A percentile compares a stretch with the other conserved stretches of the same genome.
Evolutionary conservation across 2,113 vertebrate genomes (phyloP).

Genomic region (Xenus cinereus): DNA sequence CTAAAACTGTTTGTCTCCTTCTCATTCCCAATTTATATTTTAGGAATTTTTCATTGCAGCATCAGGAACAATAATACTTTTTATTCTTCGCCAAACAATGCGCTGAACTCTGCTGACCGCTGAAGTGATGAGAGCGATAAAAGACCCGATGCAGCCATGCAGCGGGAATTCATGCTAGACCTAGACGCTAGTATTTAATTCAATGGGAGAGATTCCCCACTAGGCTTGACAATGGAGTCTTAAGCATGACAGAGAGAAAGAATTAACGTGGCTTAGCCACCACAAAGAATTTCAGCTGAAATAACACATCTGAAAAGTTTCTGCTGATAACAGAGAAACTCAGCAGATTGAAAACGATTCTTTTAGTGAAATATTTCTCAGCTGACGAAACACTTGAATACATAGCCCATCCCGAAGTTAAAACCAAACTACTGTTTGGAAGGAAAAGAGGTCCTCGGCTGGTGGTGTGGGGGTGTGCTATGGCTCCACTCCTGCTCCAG

Average conservation of each 20-base stretch:
- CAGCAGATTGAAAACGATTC: background rate
- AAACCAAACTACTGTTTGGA: background rate
- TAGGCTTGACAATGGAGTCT: constrained; percentile 73
- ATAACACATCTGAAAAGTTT: constrained; percentile 62
- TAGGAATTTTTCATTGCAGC: constrained; percentile 15
- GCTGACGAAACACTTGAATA: background rate
- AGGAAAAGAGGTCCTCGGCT: no score
- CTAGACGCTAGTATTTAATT: constrained; percentile 71
- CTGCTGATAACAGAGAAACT: constrained; percentile 44
- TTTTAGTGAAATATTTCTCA: constrained; percentile 4
- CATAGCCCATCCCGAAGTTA: background rate
- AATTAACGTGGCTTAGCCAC: constrained; percentile 75
- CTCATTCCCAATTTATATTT: background rate
- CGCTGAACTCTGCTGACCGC: constrained; percentile 78
- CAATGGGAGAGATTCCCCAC: constrained; percentile 76
- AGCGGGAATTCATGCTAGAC: constrained; percentile 70
- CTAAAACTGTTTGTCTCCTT: background rate
- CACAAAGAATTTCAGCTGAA: constrained; percentile 70
- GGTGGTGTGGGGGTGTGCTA: no score
- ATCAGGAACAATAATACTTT: constrained; percentile 1
- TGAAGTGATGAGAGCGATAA: constrained; percentile 73
- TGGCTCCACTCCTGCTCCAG: background rate
- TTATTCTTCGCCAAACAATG: constrained; percentile 76
- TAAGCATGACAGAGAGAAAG: constrained; percentile 64
- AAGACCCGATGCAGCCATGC: constrained; percentile 75